These are phyloP conservation scores for Trematomus loennbergii DNA, from an alignment of 2,113 vertebrate genomes.

Conservation along the genomic window DNA sequence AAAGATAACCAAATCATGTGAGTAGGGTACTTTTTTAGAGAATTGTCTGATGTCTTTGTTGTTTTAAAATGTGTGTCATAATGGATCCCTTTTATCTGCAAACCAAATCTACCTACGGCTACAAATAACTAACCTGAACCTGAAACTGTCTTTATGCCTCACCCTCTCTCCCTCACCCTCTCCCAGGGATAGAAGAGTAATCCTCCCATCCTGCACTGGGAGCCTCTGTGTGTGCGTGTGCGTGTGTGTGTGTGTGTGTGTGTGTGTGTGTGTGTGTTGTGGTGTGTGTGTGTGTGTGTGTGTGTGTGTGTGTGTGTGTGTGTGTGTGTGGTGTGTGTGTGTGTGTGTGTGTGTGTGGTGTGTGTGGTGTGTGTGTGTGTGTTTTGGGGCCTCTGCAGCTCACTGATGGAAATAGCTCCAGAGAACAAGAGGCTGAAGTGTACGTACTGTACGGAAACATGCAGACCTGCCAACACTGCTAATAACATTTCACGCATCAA, in stretches of 20 bases:
- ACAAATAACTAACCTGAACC: too few species aligned
- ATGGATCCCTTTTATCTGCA: too few species aligned
- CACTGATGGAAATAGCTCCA: slow-evolving; percentile 28
- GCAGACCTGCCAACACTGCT: slow-evolving; percentile 16
- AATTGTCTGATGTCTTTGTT: too few species aligned
- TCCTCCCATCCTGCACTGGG: slow-evolving; percentile 53
- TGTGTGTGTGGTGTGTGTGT: not conserved
- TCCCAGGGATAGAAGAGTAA: slow-evolving; percentile 66
- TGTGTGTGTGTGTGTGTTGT: slow-evolving; percentile 6
- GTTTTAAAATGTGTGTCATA: too few species aligned
- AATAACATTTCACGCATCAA: not conserved
- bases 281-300: slow-evolving; percentile 16
- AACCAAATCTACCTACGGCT: too few species aligned
- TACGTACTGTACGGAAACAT: not conserved
- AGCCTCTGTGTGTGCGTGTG: slow-evolving; percentile 26
- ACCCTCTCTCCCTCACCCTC: slow-evolving; percentile 47
- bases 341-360: slow-evolving; percentile 10
- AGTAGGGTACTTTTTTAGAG: too few species aligned
- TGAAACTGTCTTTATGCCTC: too few species aligned
- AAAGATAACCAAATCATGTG: too few species aligned
- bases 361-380: slow-evolving; percentile 24
- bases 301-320: slow-evolving; percentile 6
- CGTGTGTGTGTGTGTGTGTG: not conserved
- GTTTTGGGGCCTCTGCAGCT: slow-evolving; percentile 30
- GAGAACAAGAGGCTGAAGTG: slow-evolving; percentile 21